Base-by-base conservation (phyloP, 2,113 vertebrate species). In the Nannospalax galili region DNA sequence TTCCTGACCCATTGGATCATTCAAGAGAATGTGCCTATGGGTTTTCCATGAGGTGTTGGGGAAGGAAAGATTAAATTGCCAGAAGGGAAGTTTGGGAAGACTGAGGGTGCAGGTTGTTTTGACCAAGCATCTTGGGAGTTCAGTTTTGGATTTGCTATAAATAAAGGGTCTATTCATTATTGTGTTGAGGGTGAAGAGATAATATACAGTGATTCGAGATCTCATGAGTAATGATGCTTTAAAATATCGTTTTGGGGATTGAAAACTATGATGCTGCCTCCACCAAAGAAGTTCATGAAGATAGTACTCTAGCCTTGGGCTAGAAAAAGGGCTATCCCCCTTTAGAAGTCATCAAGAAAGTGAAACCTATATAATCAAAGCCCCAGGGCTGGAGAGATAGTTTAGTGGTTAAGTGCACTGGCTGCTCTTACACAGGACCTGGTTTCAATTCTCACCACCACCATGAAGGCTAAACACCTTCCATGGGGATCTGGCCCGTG, bases 1-100 rank as follows among this genome's bases (percentile, higher is more conserved):
- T 90, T 96, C 56, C 85, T 96, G 82, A 89, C 64, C 62, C 15
- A 26, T 5, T 35, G n/a, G 26, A 32, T 87, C 7, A 80, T 82
- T 74, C 86, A 77, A 87, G 70, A 87, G 65, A 24, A 92, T 79
- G 84, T 89, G 70, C 40, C 89, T 52, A 64, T 94, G 35, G 15
- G 28, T 91, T 97, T 97, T 89, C 89, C 67, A 11, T 56, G 30
- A 88, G 69, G 14, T 84, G 30, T 48, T 35, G 78, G 62, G 6
- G 2, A 90, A 65, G 52, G 28, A 88, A 94, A 62, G 74, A 84
- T 0, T 77, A 45, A 69, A 32, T 84, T 91, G 19, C 30, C 20
- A 12, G 52, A 22, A 58, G 77, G 6, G 37, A 26, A 62, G 0
- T 30, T 79, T 40, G 67, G 22, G 56, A 92, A 93, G 81, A 48